Percentiles rank a stretch among this genome's conserved stretches.
Evolutionary conservation across 2,888 invertebrate genomes (phyloP).

Genomic region (Erynnis tages): DNA sequence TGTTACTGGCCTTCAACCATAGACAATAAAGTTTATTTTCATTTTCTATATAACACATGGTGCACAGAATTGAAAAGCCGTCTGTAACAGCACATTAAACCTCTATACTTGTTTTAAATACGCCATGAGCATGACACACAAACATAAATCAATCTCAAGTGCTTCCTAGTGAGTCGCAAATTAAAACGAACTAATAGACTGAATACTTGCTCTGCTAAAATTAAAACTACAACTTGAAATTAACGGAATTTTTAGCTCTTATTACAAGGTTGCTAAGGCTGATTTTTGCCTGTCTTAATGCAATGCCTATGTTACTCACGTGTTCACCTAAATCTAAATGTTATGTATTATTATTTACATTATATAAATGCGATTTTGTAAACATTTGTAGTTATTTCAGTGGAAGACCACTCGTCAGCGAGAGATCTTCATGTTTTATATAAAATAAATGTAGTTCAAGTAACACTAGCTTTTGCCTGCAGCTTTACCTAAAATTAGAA

Average conservation of each 20-base stretch:
- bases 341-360: too few species aligned
- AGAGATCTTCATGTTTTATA: too few species aligned
- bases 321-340: too few species aligned
- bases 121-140: slow-evolving; percentile 16
- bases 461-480: too few species aligned
- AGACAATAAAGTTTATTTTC: neutral
- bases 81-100: neutral
- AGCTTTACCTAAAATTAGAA: too few species aligned
- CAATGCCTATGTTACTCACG: too few species aligned
- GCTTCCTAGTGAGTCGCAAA: slow-evolving; percentile 32
- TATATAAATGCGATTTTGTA: too few species aligned
- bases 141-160: slow-evolving; percentile 29
- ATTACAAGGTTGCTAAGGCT: neutral
- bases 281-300: slow-evolving; percentile 1
- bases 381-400: too few species aligned
- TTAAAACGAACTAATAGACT: slow-evolving; percentile 17
- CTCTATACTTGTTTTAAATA: too few species aligned
- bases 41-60: neutral
- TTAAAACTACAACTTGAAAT: slow-evolving; percentile 2
- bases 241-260: neutral
- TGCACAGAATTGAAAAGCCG: too few species aligned
- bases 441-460: too few species aligned
- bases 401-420: too few species aligned
- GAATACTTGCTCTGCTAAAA: slow-evolving; percentile 7
- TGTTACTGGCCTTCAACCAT: neutral